These are phyloP conservation scores for Apotomis capreana DNA, from an alignment of 2,888 invertebrate genomes.

Conservation along the genomic window DNA sequence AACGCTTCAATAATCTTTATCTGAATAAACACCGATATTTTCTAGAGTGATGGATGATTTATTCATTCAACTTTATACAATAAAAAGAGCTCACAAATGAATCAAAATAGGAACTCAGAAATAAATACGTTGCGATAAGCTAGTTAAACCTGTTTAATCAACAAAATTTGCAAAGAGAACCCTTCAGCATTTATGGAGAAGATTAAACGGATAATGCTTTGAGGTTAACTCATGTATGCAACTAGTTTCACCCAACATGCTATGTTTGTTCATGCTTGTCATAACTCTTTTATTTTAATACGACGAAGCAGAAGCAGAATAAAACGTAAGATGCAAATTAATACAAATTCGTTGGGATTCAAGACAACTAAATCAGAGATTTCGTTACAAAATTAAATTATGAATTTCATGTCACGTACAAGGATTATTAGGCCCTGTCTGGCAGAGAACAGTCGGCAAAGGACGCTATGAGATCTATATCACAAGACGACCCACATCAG, in stretches of 20 bases:
- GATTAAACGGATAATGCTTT: slow-evolving; percentile 7
- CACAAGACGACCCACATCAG: slow-evolving; percentile 13
- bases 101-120: neutral
- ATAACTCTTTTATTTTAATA: neutral
- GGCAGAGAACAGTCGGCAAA: slow-evolving; percentile 6
- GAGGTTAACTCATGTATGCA: slow-evolving; percentile 15
- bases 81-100: neutral
- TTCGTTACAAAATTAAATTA: slow-evolving; percentile 5
- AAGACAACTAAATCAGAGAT: slow-evolving; percentile 8
- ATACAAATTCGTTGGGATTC: neutral
- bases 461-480: slow-evolving; percentile 29
- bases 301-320: neutral
- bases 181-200: slow-evolving; percentile 4
- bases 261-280: neutral
- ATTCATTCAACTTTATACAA: neutral
- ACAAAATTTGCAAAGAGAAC: neutral
- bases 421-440: slow-evolving; percentile 26
- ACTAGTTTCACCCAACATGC: slow-evolving; percentile 13
- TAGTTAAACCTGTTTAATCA: neutral
- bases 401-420: slow-evolving; percentile 25
- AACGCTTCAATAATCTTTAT: neutral
- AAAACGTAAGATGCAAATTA: neutral
- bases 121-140: neutral
- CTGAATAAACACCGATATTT: slow-evolving; percentile 1
- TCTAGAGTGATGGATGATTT: neutral